Conservation (phyloP, 2,113 vertebrate species). For the Poeciliopsis turrubarensis region DNA sequence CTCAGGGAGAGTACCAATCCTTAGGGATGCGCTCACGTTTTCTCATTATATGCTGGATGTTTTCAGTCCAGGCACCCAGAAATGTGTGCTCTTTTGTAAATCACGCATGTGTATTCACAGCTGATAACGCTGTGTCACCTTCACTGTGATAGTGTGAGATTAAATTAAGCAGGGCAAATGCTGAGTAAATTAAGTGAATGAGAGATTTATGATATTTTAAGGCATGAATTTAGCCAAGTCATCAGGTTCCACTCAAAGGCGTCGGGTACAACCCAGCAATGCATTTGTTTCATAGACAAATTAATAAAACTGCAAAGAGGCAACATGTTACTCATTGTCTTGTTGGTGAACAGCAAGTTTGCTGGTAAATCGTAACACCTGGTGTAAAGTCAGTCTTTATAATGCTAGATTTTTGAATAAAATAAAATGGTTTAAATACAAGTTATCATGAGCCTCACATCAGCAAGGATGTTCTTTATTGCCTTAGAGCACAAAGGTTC, state of each 20-base stretch:
- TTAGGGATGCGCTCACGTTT: slow-evolving; percentile 27
- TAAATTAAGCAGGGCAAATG: slow-evolving; percentile 19
- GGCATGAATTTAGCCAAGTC: too few relatives aligned
- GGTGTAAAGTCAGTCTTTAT: too few relatives aligned
- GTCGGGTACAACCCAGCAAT: not conserved
- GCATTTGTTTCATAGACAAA: not conserved
- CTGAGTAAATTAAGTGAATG: slow-evolving; percentile 26
- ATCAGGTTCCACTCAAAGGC: not conserved
- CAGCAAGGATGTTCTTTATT: too few relatives aligned
- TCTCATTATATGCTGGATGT: slow-evolving; percentile 13
- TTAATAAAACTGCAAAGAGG: not conserved
- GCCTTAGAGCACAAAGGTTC: too few relatives aligned
- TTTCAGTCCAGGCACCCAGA: slow-evolving; percentile 16
- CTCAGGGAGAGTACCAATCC: slow-evolving; percentile 26
- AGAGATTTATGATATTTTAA: slow-evolving; percentile 35
- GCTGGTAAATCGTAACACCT: too few relatives aligned
- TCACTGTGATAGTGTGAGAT: slow-evolving; percentile 12
- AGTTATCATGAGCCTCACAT: too few relatives aligned
- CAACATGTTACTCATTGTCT: too few relatives aligned
- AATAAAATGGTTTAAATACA: too few relatives aligned
- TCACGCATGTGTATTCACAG: slow-evolving; percentile 23
- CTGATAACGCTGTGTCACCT: slow-evolving; percentile 32
- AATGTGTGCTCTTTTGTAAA: not conserved
- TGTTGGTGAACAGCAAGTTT: too few relatives aligned
- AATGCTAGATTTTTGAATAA: too few relatives aligned